A percentile compares a stretch with the other conserved stretches of the same genome.
These are phyloP conservation scores for Scolanthus callimorphus DNA, from an alignment of 92 coral and sea anemone genomes.

Conservation along the genomic window DNA sequence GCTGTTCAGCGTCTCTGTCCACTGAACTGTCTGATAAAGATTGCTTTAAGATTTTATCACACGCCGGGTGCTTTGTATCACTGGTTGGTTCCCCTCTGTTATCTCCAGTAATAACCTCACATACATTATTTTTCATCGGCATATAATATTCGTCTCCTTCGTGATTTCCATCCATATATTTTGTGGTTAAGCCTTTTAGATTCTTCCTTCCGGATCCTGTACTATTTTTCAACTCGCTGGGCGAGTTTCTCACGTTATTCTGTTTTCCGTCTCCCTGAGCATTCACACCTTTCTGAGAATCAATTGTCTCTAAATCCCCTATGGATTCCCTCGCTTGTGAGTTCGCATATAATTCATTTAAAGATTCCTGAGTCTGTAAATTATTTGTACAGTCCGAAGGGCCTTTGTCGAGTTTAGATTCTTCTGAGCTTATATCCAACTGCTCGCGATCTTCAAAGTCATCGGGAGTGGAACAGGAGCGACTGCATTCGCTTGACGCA, in stretches of 20 bases:
- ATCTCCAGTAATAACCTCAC: not conserved
- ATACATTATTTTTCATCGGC: constrained; percentile 54
- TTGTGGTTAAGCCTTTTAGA: not conserved
- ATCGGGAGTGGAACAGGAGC: not conserved
- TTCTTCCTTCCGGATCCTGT: not conserved
- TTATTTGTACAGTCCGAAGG: not conserved
- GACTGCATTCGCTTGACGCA: not conserved
- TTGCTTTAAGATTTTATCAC: constrained; percentile 4
- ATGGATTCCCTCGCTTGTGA: not conserved
- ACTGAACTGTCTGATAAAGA: not conserved
- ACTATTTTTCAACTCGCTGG: not conserved
- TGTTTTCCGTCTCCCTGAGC: too few relatives aligned
- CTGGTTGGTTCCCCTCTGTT: not conserved
- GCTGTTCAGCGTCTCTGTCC: constrained; percentile 1
- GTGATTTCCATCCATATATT: not conserved
- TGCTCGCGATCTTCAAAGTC: not conserved
- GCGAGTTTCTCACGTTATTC: not conserved
- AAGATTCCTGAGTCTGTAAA: not conserved
- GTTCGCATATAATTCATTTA: not conserved
- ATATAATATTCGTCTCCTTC: constrained; percentile 45
- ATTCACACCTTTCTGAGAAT: not conserved
- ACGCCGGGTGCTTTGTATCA: constrained; percentile 2
- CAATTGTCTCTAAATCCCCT: constrained; percentile 1
- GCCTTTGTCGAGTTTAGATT: not conserved
- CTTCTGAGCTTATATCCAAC: not conserved